Percentiles rank a stretch among this genome's conserved stretches.
Evolutionary conservation across 2,888 invertebrate genomes (phyloP).

Genomic region (Ctena decussata): DNA sequence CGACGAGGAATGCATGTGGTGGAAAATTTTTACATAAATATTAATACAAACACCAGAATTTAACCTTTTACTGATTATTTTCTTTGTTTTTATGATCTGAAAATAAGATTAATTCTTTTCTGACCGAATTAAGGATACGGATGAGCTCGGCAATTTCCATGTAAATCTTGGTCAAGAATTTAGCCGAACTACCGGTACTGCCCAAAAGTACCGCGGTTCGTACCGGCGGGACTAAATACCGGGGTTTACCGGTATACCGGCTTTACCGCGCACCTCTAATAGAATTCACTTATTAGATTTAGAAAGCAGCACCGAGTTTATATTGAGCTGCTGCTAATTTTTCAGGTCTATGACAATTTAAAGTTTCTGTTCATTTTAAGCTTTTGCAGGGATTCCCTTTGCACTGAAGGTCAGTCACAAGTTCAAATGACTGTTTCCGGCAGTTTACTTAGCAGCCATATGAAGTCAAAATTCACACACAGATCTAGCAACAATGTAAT

Average conservation of each 20-base stretch:
- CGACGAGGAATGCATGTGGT: not conserved
- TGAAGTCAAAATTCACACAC: too few relatives aligned
- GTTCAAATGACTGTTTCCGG: too few relatives aligned
- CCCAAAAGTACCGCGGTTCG: not conserved
- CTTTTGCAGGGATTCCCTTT: too few relatives aligned
- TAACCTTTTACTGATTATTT: not conserved
- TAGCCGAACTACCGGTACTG: not conserved
- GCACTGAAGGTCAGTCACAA: too few relatives aligned
- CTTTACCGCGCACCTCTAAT: not conserved
- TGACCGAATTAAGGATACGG: not conserved
- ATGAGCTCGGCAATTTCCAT: not conserved
- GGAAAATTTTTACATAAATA: not conserved
- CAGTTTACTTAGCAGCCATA: too few relatives aligned
- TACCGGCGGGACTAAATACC: not conserved
- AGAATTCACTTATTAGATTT: too few relatives aligned
- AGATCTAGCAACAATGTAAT: too few relatives aligned
- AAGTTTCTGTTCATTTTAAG: too few relatives aligned
- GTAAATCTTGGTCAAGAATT: not conserved
- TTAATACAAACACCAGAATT: conserved; percentile 1
- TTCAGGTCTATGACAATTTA: too few relatives aligned
- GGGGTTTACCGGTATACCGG: not conserved
- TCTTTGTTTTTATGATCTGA: not conserved
- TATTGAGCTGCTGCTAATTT: too few relatives aligned
- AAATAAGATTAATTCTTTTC: conserved; percentile 3
- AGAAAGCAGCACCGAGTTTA: too few relatives aligned